These are phyloP conservation scores for Tenrec ecaudatus DNA, from an alignment of 2,113 vertebrate genomes.

Conservation along the genomic window DNA sequence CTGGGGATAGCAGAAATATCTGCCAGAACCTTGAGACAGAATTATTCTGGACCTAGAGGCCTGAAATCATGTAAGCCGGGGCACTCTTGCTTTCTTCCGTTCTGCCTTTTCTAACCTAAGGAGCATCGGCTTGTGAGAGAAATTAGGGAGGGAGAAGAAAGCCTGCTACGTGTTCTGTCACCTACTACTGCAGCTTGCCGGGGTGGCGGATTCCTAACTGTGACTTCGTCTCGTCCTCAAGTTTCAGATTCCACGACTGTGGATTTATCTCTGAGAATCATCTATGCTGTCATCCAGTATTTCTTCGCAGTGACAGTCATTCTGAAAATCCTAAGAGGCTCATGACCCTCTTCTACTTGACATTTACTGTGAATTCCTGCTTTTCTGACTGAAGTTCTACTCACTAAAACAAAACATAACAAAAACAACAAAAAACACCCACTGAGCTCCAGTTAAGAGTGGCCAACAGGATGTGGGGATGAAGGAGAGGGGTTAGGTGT, in stretches of 20 bases:
- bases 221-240: neutral
- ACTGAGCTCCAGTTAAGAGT: no score
- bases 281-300: neutral
- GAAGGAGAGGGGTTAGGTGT: neutral
- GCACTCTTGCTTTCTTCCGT: neutral
- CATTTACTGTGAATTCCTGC: neutral
- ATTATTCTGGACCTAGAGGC: slow-evolving; percentile 22
- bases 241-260: neutral
- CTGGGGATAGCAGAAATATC: slow-evolving; percentile 25
- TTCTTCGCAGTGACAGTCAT: neutral
- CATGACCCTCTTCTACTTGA: slow-evolving; percentile 1
- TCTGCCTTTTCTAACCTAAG: slow-evolving; percentile 23
- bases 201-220: neutral
- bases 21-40: neutral
- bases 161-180: neutral
- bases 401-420: neutral
- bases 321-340: slow-evolving; percentile 45
- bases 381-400: neutral
- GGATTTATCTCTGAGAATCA: slow-evolving; percentile 22
- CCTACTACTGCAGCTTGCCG: slow-evolving; percentile 30
- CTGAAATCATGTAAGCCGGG: slow-evolving; percentile 28
- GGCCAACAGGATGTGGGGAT: neutral
- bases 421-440: no score
- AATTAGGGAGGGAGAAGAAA: neutral
- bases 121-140: slow-evolving; percentile 12